A percentile compares a stretch with the other conserved stretches of the same genome.
Evolutionary conservation across 2,113 vertebrate genomes (phyloP).

Genomic region (Diadophis punctatus): DNA sequence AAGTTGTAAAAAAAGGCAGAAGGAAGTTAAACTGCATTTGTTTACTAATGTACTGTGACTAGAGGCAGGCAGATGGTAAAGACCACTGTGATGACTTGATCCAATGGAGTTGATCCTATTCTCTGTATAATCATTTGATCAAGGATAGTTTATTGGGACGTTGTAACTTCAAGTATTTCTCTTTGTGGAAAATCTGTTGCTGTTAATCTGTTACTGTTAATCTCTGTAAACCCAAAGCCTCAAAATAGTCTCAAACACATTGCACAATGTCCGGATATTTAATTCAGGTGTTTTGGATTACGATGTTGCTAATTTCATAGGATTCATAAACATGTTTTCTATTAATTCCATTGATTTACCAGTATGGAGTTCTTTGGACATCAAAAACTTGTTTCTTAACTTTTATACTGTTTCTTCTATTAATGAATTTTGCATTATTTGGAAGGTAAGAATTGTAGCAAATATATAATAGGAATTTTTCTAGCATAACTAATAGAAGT

Average conservation of each 20-base stretch:
- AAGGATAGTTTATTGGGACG: not conserved
- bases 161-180: slow-evolving; percentile 31
- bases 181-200: slow-evolving; percentile 18
- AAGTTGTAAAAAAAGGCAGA: not conserved
- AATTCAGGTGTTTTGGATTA: slow-evolving; percentile 36
- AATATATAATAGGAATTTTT: slow-evolving; percentile 29
- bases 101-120: not conserved
- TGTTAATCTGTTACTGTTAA: slow-evolving; percentile 2
- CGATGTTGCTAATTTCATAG: not conserved
- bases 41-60: not conserved
- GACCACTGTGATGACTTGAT: not conserved
- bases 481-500: not conserved
- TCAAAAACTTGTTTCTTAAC: slow-evolving; percentile 2
- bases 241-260: slow-evolving; percentile 26
- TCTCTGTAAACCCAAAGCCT: slow-evolving; percentile 25
- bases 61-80: not conserved
- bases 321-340: slow-evolving; percentile 35
- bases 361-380: slow-evolving; percentile 28
- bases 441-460: not conserved
- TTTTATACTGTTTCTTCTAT: not conserved
- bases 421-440: slow-evolving; percentile 28
- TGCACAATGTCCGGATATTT: slow-evolving; percentile 36
- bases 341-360: slow-evolving; percentile 25
- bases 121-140: not conserved
- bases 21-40: not conserved